Base-by-base conservation (phyloP, 1,140 invertebrate genomes). In the Ephestia elutella region DNA sequence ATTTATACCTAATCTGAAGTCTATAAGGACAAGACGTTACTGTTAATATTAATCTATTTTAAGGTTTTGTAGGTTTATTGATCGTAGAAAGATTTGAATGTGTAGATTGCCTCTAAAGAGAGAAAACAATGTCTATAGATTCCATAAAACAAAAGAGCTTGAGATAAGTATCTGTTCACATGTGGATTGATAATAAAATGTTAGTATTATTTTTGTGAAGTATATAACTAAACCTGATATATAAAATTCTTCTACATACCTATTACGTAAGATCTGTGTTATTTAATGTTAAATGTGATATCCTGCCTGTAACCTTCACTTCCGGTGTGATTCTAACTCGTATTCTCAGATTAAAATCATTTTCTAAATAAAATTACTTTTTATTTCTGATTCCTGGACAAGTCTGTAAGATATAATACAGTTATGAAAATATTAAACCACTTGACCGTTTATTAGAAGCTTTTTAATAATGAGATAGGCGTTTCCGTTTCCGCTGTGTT, bases 231-330 rank as follows among this genome's bases (percentile, higher is more conserved):
- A 38, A 44, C 13, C 13, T 3, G 3, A 44, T 15, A 2, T 25
- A 15, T 44, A 17, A 44, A 44, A 17, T 44, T 44, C 38, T 44
- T 44, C 38, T 44, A 44, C 38, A 44, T 15, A n/a, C 38, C 38
- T 44, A 15, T 15, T 44, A 15, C n/a, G 15, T 44, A 13, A 15
- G 15, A 15, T 44, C 38, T 44, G 38, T 44, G 38, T 44, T 44
- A 44, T 62, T 71, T 54, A 85, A 85, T 85, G 82, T 87, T 87
- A 63, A 78, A 86, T 86, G 80, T 86, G 83, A 87, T 86, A 86
- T 84, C 81, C 82, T 84, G 82, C 80, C 82, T 84, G 68, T 83
- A 82, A 75, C 57, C 69, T 73, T 70, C 66, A 78, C 72, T 84
- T 82, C 80, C 72, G 70, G 78, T 86, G 82, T 82, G 78, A 86